Evolutionary conservation across 2,888 invertebrate species (phyloP), one percentile per base, ranked within the genome.

Genomic region (Dryococelus australis): DNA sequence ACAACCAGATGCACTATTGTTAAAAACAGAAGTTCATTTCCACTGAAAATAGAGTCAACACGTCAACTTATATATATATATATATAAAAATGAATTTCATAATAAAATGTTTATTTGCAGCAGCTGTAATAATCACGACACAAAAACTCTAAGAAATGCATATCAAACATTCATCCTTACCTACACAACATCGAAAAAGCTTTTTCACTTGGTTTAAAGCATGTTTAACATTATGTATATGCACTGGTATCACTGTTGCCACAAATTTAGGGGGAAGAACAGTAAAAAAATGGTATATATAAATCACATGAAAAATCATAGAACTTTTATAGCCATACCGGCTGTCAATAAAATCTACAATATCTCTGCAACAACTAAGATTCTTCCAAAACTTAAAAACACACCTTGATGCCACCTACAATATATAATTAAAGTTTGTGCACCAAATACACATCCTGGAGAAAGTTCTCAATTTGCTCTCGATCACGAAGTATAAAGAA

Each of bases 381-480:
- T 85, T 85, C 85, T 85, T 87, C 81, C 87, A 51, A n/a, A 87
- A 87, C 86, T 81, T 85, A 28, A 85, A 85, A 85, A 84, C 79
- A 51, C n/a, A 80, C 28, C 80, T 84, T 84, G 24, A 9, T 85
- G 85, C 53, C 35, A 87, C 35, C 43, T 87, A 87, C 65, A 87
- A 81, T 53, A 35, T 27, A 85, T 27, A 85, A 65, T 51, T 13
- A 85, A 85, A 65, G 86, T 87, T 87, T 87, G 86, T 87, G 86
- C 87, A 87, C 87, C 87, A 87, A 65, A 87, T 35, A 84, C 53
- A 51, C n/a, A 26, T 53, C 80, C 27, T 87, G 27, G 24, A 47
- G 35, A 43, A 20, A 51, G 24, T 83, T 26, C 83, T 86, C 26
- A 24, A 51, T 53, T 86, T 43, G 27, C 27, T 43, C 9, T 35